Conservation (phyloP, 2,797 vertebrate genomes). For the Parauchenoglanis punctatus region DNA sequence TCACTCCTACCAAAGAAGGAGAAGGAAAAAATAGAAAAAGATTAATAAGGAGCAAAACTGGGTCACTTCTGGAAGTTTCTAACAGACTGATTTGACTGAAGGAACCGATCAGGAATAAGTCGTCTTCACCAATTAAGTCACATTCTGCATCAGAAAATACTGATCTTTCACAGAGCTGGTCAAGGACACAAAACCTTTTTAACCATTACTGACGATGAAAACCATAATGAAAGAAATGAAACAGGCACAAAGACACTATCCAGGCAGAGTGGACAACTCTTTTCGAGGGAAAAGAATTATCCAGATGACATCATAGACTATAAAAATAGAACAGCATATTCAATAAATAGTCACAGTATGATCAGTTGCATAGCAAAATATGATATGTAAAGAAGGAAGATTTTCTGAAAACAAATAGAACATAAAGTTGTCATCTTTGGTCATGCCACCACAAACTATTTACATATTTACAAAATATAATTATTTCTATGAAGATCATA, state of each 20-base stretch:
- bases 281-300: not conserved
- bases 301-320: not conserved
- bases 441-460: not conserved
- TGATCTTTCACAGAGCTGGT: not conserved
- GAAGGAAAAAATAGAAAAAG: not conserved
- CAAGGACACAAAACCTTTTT: not conserved
- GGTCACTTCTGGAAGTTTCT: constrained; percentile 4
- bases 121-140: not conserved
- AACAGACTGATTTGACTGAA: not conserved
- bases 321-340: not conserved
- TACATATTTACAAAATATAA: not conserved
- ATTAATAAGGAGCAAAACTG: not conserved
- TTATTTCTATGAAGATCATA: not conserved
- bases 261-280: not conserved
- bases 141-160: not conserved
- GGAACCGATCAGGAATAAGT: not conserved
- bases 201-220: not conserved
- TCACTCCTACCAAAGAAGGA: constrained; percentile 76
- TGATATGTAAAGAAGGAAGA: not conserved
- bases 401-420: not conserved
- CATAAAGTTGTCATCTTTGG: not conserved
- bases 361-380: not conserved
- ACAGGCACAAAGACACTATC: not conserved
- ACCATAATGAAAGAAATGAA: not conserved
- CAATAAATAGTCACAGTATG: not conserved